Evolutionary conservation across 2,888 invertebrate species (phyloP).

Genomic region (Idaea straminata): DNA sequence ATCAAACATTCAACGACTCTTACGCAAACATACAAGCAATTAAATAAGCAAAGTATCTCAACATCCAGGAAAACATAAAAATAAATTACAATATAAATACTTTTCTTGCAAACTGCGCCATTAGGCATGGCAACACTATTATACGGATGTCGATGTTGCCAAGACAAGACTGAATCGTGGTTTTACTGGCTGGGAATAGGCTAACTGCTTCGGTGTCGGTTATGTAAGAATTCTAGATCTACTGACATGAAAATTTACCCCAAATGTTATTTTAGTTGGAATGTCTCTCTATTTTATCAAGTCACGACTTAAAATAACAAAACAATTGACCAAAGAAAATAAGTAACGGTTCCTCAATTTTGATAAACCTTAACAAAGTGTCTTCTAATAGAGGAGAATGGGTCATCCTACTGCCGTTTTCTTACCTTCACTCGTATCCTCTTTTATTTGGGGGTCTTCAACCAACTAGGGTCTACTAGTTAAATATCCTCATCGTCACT

Average conservation of each 20-base stretch:
- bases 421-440: too few relatives aligned
- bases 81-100: slow-evolving; percentile 21
- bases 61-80: slow-evolving; percentile 11
- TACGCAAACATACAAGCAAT: slow-evolving; percentile 19
- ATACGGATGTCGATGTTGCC: slow-evolving; percentile 44
- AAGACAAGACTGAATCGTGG: slow-evolving; percentile 38
- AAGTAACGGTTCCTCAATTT: too few relatives aligned
- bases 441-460: too few relatives aligned
- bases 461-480: too few relatives aligned
- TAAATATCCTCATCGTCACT: too few relatives aligned
- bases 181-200: slow-evolving; percentile 18
- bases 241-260: neutral
- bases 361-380: too few relatives aligned
- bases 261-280: neutral
- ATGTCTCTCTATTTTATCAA: neutral
- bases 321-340: neutral
- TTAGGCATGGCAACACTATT: slow-evolving; percentile 49
- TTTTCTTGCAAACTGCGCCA: slow-evolving; percentile 38
- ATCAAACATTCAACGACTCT: slow-evolving; percentile 16
- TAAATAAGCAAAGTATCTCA: neutral
- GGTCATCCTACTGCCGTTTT: too few relatives aligned
- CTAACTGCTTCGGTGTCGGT: slow-evolving; percentile 18
- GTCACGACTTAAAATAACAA: neutral
- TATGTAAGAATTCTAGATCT: neutral
- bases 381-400: too few relatives aligned